Conservation (phyloP, 2,888 invertebrate genomes). For the Seira musarum region DNA sequence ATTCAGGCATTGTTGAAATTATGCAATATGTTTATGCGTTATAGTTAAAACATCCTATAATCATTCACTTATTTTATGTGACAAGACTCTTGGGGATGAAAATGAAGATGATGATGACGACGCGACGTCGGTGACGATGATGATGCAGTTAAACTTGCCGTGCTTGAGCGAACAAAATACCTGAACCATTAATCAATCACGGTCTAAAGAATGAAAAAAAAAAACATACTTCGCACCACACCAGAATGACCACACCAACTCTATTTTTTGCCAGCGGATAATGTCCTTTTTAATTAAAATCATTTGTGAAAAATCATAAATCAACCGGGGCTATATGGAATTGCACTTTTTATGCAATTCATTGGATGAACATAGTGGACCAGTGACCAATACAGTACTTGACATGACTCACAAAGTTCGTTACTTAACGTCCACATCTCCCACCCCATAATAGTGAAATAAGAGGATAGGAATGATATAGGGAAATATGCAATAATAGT, state of each 20-base stretch:
- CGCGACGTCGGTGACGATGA: background rate
- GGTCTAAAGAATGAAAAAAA: background rate
- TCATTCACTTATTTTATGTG: background rate
- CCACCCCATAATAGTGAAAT: too few relatives aligned
- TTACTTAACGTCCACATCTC: too few relatives aligned
- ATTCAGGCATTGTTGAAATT: conserved; percentile 2
- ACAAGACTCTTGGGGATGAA: too few relatives aligned
- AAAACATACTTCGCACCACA: background rate
- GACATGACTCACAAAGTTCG: too few relatives aligned
- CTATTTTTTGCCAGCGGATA: background rate
- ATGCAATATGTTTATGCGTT: background rate
- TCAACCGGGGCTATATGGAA: background rate
- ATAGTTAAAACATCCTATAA: background rate
- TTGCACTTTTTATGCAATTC: too few relatives aligned
- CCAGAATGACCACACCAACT: background rate
- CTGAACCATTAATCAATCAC: conserved; percentile 6
- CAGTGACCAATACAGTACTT: too few relatives aligned
- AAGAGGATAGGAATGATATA: too few relatives aligned
- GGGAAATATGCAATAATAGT: too few relatives aligned
- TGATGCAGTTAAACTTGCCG: conserved; percentile 10
- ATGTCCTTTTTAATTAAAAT: conserved; percentile 10
- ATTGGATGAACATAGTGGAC: too few relatives aligned
- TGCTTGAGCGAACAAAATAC: background rate
- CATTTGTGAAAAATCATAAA: background rate
- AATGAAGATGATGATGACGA: background rate